Base-by-base conservation (phyloP, 2,888 invertebrate genomes). In the Brachyopa scutellaris region DNA sequence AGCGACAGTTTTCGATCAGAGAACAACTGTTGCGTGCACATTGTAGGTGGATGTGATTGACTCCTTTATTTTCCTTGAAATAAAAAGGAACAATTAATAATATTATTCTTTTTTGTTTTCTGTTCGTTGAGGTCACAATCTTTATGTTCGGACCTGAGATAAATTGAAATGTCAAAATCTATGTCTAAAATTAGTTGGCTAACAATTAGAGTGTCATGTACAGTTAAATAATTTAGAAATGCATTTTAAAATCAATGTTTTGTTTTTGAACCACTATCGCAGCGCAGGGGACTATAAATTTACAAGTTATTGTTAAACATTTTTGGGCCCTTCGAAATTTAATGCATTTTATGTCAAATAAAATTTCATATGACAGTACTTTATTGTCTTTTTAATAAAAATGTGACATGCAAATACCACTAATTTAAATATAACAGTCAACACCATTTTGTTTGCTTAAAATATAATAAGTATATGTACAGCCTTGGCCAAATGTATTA, bases 61-160 rank as follows among this genome's bases (percentile, higher is more conserved):
- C 40, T 72, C 77, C 77, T 77, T 82, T 70, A 70, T 82, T 77
- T 77, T 72, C 11, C 17, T 53, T 23, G 38, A 76, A 70, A 61
- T 64, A 72, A 77, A 77, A 77, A 77, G 70, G 47, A 82, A 72
- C 70, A 61, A 82, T 82, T 82, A 77, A 82, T 82, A 82, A 82
- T 53, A 70, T 64, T 42, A n/a, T n/a, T n/a, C n/a, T n/a, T n/a
- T n/a, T n/a, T 51, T 15, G 3, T 26, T 49, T 0, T 26, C 13
- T 64, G 13, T 45, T 36, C 38, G 55, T 42, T 82, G 64, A 66
- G 15, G 69, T 76, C 36, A 33, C 38, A 9, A 23, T 40, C 26
- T n/a, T n/a, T 9, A 11, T 47, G 6, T 26, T 6, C 6, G 53
- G 61, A 45, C 9, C 2, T 31, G 11, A 38, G 31, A 77, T 59